Evolutionary conservation across 2,888 invertebrate species (phyloP), one percentile per base, ranked within the genome.

Genomic region (Uropetala carovei): DNA sequence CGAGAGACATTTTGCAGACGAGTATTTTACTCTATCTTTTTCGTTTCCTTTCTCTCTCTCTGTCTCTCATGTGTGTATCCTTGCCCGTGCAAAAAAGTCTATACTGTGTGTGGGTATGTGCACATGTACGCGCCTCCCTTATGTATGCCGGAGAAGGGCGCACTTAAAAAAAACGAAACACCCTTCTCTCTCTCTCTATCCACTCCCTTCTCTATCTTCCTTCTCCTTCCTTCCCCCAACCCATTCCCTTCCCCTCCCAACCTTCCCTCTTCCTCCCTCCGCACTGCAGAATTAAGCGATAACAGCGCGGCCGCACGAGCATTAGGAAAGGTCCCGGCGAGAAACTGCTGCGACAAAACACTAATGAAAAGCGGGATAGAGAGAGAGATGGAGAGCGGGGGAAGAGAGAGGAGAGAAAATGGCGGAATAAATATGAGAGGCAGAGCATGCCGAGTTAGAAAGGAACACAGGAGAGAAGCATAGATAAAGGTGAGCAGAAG

Each of bases 251-350:
- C n/a, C 64, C 4, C 22, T 13, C 75, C 75, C 75, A 43, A 0
- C 82, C 11, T 16, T 30, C 82, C 27, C 30, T 43, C 43, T 22
- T 18, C 68, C 82, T 0, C 82, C 56, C 85, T 64, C 85, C 59
- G 86, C 86, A 86, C 27, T 86, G 86, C 60, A 86, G 86, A 60
- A 86, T 86, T 86, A 86, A 86, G 86, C 59, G 86, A 56, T 14
- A 58, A 85, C 57, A n/a, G 57, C 22, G 57, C 27, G 82, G 82
- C 82, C 82, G 82, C 82, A 82, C 84, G 58, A 22, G 85, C 59
- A 85, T 85, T 85, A 85, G 85, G 85, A 58, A 58, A 58, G 85
- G 85, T 57, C 57, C 58, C 57, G 22, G 57, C 22, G 85, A 85
- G 86, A 60, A 86, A 86, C 86, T 58, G 60, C 86, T 86, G 86